A percentile compares a stretch with the other conserved stretches of the same genome.
Evolutionary conservation across 1,140 invertebrate genomes (phyloP).

Genomic region (Contarinia nasturtii): DNA sequence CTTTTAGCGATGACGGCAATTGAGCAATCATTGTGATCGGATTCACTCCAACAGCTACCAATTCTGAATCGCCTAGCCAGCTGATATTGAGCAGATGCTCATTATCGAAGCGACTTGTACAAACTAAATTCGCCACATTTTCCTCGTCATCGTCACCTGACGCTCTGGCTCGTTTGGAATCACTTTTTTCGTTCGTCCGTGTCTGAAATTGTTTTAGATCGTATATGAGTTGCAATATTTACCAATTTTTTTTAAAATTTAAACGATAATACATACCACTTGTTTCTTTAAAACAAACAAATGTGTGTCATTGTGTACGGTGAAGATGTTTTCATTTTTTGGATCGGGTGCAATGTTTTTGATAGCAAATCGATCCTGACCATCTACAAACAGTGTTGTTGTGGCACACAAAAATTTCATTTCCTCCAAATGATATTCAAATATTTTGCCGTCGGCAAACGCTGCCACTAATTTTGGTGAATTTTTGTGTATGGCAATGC

Average conservation of each 20-base stretch:
- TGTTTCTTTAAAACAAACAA: constrained; percentile 33
- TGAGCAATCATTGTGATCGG: constrained; percentile 35
- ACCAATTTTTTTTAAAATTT: too few species aligned
- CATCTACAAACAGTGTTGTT: constrained; percentile 6
- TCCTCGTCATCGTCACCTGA: not conserved
- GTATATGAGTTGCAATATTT: too few species aligned
- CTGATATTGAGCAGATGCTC: constrained; percentile 39
- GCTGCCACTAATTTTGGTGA: constrained; percentile 35
- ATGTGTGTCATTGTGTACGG: constrained; percentile 38
- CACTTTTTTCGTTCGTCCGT: not conserved
- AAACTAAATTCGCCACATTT: not conserved
- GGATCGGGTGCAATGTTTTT: constrained; percentile 35
- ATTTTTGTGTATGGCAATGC: constrained; percentile 36
- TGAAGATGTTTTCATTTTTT: constrained; percentile 33
- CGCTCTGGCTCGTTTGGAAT: not conserved
- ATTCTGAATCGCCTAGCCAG: constrained; percentile 33
- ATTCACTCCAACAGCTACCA: constrained; percentile 47
- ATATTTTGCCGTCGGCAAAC: constrained; percentile 52
- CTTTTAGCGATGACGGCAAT: constrained; percentile 36
- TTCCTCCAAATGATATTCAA: constrained; percentile 42
- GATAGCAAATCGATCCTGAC: constrained; percentile 19
- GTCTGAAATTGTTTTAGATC: too few species aligned
- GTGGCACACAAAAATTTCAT: constrained; percentile 33
- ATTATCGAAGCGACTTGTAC: not conserved
- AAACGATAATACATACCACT: not conserved